Percentiles rank a stretch among this genome's conserved stretches.
Conservation (phyloP, 2,888 invertebrate species). For the Papilio elwesi region DNA sequence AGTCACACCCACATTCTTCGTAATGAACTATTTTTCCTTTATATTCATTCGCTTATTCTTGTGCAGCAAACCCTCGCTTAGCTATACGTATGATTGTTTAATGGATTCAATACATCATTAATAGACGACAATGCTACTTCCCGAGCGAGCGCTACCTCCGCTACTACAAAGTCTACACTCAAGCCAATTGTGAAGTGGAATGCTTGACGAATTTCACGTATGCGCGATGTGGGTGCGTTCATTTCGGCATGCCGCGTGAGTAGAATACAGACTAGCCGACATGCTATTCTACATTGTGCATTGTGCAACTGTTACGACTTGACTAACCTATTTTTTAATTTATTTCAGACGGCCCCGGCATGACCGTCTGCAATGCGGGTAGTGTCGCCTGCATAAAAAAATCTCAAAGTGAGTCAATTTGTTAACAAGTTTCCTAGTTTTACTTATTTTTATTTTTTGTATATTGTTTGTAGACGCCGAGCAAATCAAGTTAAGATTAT, state of each 20-base stretch:
- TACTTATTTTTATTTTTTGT: background rate
- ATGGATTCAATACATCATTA: slow-evolving; percentile 43
- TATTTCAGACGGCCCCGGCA: slow-evolving; percentile 80
- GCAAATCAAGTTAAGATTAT: too few relatives aligned
- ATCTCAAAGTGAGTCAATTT: slow-evolving; percentile 80
- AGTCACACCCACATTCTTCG: too few relatives aligned
- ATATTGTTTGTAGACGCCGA: too few relatives aligned
- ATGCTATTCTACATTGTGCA: slow-evolving; percentile 4
- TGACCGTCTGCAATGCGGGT: slow-evolving; percentile 84
- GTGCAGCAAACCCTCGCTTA: too few relatives aligned
- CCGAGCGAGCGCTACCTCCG: slow-evolving; percentile 86
- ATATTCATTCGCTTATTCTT: too few relatives aligned
- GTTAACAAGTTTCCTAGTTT: background rate
- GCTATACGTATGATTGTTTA: background rate
- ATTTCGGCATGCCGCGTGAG: slow-evolving; percentile 88
- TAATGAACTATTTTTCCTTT: too few relatives aligned
- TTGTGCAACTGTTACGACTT: slow-evolving; percentile 32
- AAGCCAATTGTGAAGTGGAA: slow-evolving; percentile 89
- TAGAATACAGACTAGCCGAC: slow-evolving; percentile 41
- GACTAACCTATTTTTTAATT: slow-evolving; percentile 46
- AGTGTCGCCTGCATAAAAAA: slow-evolving; percentile 80
- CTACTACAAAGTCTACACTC: slow-evolving; percentile 88
- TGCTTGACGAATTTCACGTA: slow-evolving; percentile 88
- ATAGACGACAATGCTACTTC: slow-evolving; percentile 88
- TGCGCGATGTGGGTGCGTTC: slow-evolving; percentile 86